A percentile compares a stretch with the other conserved stretches of the same genome.
Conservation (phyloP, 2,888 invertebrate species). For the Salpingus planirostris region DNA sequence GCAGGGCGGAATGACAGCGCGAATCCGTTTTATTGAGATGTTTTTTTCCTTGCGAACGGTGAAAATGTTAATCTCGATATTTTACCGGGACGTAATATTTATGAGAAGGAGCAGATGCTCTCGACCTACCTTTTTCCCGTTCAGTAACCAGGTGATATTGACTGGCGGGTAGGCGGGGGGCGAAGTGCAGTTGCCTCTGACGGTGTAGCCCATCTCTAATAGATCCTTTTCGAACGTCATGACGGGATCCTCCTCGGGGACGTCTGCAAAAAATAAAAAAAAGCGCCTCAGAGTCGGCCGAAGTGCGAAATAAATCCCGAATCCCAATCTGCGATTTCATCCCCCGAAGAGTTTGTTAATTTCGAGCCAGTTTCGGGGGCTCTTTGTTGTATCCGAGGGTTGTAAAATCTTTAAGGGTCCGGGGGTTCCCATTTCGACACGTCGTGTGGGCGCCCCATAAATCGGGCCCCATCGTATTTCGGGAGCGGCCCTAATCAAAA, state of each 20-base stretch:
- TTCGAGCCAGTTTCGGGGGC: no score
- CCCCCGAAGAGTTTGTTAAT: neutral
- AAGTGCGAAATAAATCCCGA: neutral
- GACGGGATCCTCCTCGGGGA: conserved; percentile 57
- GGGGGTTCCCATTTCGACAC: no score
- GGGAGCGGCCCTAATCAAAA: neutral
- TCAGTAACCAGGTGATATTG: conserved; percentile 63
- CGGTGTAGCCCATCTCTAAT: conserved; percentile 59
- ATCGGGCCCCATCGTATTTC: no score
- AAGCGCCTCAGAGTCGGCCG: no score
- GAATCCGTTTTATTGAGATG: conserved; percentile 1
- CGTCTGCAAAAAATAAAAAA: conserved; percentile 46
- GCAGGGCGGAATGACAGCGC: neutral
- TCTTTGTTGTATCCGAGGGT: no score
- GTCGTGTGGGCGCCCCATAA: no score
- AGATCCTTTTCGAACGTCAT: conserved; percentile 58
- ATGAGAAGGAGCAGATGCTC: neutral
- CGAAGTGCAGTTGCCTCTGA: conserved; percentile 60
- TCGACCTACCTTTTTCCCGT: conserved; percentile 49
- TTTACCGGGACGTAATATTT: conserved; percentile 1
- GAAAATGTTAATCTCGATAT: conserved; percentile 3
- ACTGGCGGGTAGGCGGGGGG: conserved; percentile 59
- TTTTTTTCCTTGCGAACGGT: neutral
- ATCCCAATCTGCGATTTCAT: neutral
- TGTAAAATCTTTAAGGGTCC: no score